Conservation (phyloP, 2,797 vertebrate species). For the Ispidina lecontei region DNA sequence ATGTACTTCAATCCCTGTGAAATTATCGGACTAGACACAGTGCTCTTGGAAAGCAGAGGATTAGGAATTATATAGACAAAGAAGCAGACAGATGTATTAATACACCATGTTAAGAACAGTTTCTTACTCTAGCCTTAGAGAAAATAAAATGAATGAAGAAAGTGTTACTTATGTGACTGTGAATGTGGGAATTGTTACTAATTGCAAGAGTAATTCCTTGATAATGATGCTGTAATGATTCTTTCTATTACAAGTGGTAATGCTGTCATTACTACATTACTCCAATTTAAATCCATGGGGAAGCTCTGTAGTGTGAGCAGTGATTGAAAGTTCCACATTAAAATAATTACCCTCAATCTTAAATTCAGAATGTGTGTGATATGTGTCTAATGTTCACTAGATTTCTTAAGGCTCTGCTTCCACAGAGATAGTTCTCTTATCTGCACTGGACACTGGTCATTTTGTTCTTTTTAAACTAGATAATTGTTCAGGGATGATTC, state of each 20-base stretch:
- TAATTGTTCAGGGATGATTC: background rate
- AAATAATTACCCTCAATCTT: conserved; percentile 54
- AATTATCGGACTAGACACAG: conserved; percentile 16
- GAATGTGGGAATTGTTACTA: conserved; percentile 66
- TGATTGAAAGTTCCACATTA: conserved; percentile 63
- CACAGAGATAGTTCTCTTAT: background rate
- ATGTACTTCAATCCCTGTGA: background rate
- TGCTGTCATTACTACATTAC: conserved; percentile 61
- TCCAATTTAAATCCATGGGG: conserved; percentile 37
- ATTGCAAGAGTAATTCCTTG: conserved; percentile 70
- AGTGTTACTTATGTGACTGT: conserved; percentile 40
- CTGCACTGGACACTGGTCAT: background rate
- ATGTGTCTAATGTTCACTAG: background rate
- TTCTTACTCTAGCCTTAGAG: conserved; percentile 1
- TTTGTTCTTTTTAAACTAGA: background rate
- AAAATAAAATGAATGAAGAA: conserved; percentile 35
- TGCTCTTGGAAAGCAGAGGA: conserved; percentile 11
- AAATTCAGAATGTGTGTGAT: conserved; percentile 32
- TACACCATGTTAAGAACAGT: background rate
- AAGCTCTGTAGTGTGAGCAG: conserved; percentile 50
- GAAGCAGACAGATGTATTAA: background rate
- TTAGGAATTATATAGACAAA: background rate
- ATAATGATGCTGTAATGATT: conserved; percentile 66
- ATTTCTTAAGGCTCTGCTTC: conserved; percentile 27
- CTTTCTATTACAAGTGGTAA: conserved; percentile 61